These are phyloP conservation scores for Suillia variegata DNA, from an alignment of 2,888 invertebrate species.

Conservation along the genomic window DNA sequence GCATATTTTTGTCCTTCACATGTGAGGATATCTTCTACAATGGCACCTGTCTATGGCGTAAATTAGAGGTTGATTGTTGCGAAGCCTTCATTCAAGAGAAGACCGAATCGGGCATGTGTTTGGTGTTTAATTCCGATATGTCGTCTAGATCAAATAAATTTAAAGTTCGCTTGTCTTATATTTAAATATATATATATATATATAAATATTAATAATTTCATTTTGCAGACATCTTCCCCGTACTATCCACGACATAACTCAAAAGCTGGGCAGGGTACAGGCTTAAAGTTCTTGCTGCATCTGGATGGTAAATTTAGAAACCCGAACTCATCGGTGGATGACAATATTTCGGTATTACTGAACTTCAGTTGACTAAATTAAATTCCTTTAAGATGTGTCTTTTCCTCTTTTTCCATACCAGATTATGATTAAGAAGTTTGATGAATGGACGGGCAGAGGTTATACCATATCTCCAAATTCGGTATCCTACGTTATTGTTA, in stretches of 20 bases:
- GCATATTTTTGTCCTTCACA: constrained; percentile 34
- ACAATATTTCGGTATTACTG: constrained; percentile 42
- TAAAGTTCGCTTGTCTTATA: constrained; percentile 20
- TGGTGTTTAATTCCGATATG: constrained; percentile 61
- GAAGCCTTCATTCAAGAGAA: constrained; percentile 59
- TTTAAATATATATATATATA: background rate
- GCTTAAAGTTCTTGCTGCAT: constrained; percentile 40
- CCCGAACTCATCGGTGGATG: constrained; percentile 29
- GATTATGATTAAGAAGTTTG: constrained; percentile 48
- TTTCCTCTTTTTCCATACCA: constrained; percentile 18
- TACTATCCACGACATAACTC: constrained; percentile 50
- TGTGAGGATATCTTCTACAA: constrained; percentile 59
- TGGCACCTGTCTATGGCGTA: constrained; percentile 59
- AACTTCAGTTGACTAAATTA: background rate
- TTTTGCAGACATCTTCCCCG: too few species aligned
- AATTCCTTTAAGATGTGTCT: too few species aligned
- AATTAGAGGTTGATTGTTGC: constrained; percentile 58
- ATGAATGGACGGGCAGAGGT: constrained; percentile 39
- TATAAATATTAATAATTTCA: too few species aligned
- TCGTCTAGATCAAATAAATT: constrained; percentile 30
- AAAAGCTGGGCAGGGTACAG: constrained; percentile 46
- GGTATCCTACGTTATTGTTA: constrained; percentile 47
- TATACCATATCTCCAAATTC: constrained; percentile 48
- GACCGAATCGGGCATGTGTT: constrained; percentile 62
- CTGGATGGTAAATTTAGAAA: constrained; percentile 34